phyloP scores from a whole-genome alignment of 1,140 invertebrate species.

The Plodia interpunctella region DNA sequence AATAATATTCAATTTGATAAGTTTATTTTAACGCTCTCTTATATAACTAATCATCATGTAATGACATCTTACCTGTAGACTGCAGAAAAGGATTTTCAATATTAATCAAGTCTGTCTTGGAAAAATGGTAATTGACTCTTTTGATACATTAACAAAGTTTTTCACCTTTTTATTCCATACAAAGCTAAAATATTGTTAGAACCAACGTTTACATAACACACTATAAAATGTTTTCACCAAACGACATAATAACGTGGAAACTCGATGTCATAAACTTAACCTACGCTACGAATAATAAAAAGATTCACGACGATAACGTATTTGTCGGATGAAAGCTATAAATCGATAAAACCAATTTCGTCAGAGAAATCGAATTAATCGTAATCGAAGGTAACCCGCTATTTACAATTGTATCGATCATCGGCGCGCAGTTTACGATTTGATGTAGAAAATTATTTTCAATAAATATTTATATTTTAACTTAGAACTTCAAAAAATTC shows the following conservation, averaged over 20 bases:
- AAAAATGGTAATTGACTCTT: too few relatives aligned
- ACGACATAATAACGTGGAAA: not conserved
- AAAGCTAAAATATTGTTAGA: not conserved
- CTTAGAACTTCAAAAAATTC: too few relatives aligned
- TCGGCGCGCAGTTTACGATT: not conserved
- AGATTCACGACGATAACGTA: not conserved
- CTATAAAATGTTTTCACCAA: conserved; percentile 9
- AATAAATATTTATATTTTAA: too few relatives aligned
- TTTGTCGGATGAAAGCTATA: conserved; percentile 13
- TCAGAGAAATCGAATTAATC: conserved; percentile 20
- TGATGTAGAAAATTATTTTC: not conserved
- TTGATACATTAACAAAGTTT: not conserved
- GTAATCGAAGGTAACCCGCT: not conserved
- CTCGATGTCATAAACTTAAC: not conserved
- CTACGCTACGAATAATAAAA: conserved; percentile 7
- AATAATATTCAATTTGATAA: too few relatives aligned
- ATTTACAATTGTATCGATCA: not conserved
- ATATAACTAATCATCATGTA: too few relatives aligned
- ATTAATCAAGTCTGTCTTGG: too few relatives aligned
- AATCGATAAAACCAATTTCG: conserved; percentile 16
- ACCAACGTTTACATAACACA: conserved; percentile 3
- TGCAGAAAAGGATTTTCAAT: too few relatives aligned
- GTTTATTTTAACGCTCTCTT: too few relatives aligned
- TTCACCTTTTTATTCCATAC: not conserved
- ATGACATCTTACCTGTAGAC: too few relatives aligned